phyloP scores from a whole-genome alignment of 2,888 invertebrate species.

The Saturnia japonica region DNA sequence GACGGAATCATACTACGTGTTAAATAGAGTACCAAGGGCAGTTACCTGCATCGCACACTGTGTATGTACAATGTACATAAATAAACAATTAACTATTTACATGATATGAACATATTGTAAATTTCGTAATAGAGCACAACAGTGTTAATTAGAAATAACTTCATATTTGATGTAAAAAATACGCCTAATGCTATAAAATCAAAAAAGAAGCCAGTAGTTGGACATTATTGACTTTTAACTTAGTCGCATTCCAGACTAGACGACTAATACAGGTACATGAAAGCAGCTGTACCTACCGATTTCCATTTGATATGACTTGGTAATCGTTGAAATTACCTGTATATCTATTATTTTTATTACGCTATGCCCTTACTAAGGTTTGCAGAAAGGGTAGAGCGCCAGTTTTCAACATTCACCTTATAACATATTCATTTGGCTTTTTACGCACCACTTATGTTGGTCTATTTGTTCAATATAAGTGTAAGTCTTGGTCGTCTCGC shows the following conservation, averaged over 20 bases:
- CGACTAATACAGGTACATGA: too few species aligned
- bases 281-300: too few species aligned
- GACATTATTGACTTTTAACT: background rate
- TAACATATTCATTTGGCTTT: background rate
- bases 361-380: too few species aligned
- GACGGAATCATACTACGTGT: slow-evolving; percentile 61
- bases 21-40: slow-evolving; percentile 70
- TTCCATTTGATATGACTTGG: too few species aligned
- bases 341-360: too few species aligned
- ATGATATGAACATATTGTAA: slow-evolving; percentile 8
- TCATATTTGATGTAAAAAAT: background rate
- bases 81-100: slow-evolving; percentile 20
- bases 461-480: background rate
- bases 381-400: too few species aligned
- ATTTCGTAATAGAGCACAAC: background rate
- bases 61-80: slow-evolving; percentile 33
- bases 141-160: background rate
- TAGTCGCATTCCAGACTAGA: background rate
- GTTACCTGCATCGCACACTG: slow-evolving; percentile 40
- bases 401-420: background rate
- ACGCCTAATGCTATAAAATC: background rate
- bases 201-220: background rate
- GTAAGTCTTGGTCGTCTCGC: background rate
- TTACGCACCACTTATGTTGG: background rate
- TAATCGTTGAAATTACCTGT: too few species aligned